Evolutionary conservation across 2,113 vertebrate species (phyloP).

Genomic region (Oncorhynchus clarkii): DNA sequence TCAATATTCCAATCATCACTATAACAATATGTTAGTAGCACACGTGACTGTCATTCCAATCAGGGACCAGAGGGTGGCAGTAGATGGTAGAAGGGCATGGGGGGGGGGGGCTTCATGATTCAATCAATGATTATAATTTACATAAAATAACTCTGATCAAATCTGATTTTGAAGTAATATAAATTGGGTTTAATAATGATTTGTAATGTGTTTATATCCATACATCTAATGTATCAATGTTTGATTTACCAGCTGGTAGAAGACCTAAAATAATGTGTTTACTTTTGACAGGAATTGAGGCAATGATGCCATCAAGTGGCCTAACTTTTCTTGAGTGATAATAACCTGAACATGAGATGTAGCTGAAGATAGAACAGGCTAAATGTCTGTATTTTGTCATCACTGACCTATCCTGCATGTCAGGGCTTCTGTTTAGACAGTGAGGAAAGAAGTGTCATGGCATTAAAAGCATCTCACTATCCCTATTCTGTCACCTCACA

Average conservation of each 20-base stretch:
- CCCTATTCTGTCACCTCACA: background rate
- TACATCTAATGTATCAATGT: background rate
- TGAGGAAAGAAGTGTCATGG: background rate
- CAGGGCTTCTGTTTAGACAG: background rate
- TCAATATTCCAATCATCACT: background rate
- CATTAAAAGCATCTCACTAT: conserved; percentile 21
- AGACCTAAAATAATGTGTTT: background rate
- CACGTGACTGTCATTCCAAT: background rate
- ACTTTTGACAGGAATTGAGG: too few species aligned
- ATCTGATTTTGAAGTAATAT: background rate
- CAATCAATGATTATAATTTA: background rate
- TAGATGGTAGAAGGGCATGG: conserved; percentile 1
- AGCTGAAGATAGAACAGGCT: too few species aligned
- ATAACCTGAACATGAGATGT: too few species aligned
- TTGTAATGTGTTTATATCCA: background rate
- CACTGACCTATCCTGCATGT: background rate
- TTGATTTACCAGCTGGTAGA: background rate
- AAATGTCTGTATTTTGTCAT: background rate
- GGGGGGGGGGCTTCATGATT: background rate
- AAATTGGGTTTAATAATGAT: background rate
- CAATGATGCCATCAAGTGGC: too few species aligned
- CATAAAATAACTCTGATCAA: background rate
- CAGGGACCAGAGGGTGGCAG: conserved; percentile 13
- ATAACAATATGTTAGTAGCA: background rate
- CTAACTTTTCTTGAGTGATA: too few species aligned